Base-by-base conservation (phyloP, 2,113 vertebrate species). In the Castor canadensis region DNA sequence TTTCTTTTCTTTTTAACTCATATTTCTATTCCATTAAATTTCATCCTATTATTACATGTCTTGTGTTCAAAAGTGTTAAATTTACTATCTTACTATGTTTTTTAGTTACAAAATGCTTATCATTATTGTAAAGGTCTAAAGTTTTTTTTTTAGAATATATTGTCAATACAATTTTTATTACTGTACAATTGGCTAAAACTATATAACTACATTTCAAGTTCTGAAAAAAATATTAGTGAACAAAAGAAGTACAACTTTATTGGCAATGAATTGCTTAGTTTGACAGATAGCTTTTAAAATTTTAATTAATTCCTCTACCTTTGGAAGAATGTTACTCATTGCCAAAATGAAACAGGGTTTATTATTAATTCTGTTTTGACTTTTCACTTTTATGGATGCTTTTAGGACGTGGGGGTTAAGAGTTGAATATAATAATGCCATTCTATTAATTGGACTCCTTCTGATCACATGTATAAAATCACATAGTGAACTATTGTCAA, bases 281-380 rank as follows among this genome's bases (percentile, higher is more conserved):
- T 91, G 30, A 66, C 20, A 82, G 45, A 66, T 84, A 64, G 0
- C 11, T 83, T 96, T 85, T 16, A 58, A 52, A 58, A 1, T 76
- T 89, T 91, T 93, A 96, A 90, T 92, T 94, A 75, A 62, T 88
- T 82, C 32, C 64, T 71, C 69, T 73, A 52, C 13, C 19, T 92
- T 83, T 49, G 67, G 22, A 66, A 86, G 40, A 88, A 71, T 64
- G 43, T 58, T 87, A 62, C 22, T 85, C 71, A 77, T 60, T 95
- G 38, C 30, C 40, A 91, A 66, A 93, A 45, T 45, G 24, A 90
- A 43, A 58, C 22, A 47, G 49, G 12, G 3, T 62, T 83, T 94
- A 67, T 56, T 64, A n/a, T 54, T 80, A 56, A 87, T 88, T 73
- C 4, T 75, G 32, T 49, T 88, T 87, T 52, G 28, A 56, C 32